These are phyloP conservation scores for Ceyx cyanopectus DNA, from an alignment of 2,113 vertebrate genomes.

Conservation along the genomic window DNA sequence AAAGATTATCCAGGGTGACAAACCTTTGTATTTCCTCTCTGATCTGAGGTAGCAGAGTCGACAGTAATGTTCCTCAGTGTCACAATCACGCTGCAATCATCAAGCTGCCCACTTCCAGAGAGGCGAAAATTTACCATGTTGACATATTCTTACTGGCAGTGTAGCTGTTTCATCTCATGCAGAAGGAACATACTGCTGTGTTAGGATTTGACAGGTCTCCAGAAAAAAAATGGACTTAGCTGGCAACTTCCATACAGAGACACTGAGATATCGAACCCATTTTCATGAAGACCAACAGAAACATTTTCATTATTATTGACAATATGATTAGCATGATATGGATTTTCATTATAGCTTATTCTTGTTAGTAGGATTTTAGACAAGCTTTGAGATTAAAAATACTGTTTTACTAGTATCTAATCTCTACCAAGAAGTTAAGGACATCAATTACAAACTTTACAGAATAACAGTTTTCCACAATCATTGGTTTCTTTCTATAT, in stretches of 20 bases:
- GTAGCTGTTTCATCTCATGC: conserved; percentile 18
- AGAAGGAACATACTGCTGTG: conserved; percentile 13
- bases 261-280: not conserved
- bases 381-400: conserved; percentile 15
- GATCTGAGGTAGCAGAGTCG: not conserved
- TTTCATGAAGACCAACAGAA: conserved; percentile 48
- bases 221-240: conserved; percentile 23
- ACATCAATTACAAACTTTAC: not conserved
- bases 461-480: not conserved
- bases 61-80: not conserved
- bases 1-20: conserved; percentile 30
- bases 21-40: conserved; percentile 36
- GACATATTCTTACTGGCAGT: conserved; percentile 21
- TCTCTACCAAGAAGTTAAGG: conserved; percentile 19
- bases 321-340: not conserved
- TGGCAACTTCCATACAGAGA: conserved; percentile 24
- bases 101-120: conserved; percentile 37
- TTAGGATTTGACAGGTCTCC: conserved; percentile 26
- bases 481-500: not conserved
- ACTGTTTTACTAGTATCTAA: not conserved
- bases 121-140: conserved; percentile 21
- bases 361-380: conserved; percentile 11
- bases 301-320: conserved; percentile 41
- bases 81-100: conserved; percentile 20
- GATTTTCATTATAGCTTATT: conserved; percentile 52